A percentile compares a stretch with the other conserved stretches of the same genome.
Evolutionary conservation across 2,888 invertebrate genomes (phyloP).

Genomic region (Aspidiotus destructor): DNA sequence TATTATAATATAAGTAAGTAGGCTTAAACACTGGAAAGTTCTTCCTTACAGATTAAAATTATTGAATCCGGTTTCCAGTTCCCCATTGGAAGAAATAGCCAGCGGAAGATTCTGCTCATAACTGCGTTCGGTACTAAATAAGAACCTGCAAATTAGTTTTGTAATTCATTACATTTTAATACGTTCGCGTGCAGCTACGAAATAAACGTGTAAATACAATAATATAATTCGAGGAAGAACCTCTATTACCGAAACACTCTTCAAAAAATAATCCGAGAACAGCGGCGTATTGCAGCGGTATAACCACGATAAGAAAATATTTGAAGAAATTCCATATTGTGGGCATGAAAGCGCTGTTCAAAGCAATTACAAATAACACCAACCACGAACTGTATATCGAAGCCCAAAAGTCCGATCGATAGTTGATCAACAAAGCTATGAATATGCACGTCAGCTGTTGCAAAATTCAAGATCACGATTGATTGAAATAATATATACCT

Average conservation of each 20-base stretch:
- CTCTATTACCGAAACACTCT: conserved; percentile 61
- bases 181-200: background rate
- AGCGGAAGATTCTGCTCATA: background rate
- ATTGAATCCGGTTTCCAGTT: conserved; percentile 11
- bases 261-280: conserved; percentile 82
- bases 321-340: conserved; percentile 78
- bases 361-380: conserved; percentile 56
- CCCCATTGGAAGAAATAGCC: conserved; percentile 15
- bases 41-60: conserved; percentile 17
- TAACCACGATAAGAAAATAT: conserved; percentile 61
- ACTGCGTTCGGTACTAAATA: background rate
- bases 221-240: background rate
- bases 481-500: background rate
- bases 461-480: background rate
- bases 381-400: conserved; percentile 79
- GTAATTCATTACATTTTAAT: background rate
- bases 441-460: conserved; percentile 72
- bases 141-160: background rate
- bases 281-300: conserved; percentile 79
- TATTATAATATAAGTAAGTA: no score
- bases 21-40: no score
- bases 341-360: conserved; percentile 51
- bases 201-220: background rate
- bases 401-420: conserved; percentile 80
- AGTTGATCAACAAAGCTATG: conserved; percentile 75